Conservation (phyloP, 1,140 invertebrate species). For the Eufriesea mexicana region DNA sequence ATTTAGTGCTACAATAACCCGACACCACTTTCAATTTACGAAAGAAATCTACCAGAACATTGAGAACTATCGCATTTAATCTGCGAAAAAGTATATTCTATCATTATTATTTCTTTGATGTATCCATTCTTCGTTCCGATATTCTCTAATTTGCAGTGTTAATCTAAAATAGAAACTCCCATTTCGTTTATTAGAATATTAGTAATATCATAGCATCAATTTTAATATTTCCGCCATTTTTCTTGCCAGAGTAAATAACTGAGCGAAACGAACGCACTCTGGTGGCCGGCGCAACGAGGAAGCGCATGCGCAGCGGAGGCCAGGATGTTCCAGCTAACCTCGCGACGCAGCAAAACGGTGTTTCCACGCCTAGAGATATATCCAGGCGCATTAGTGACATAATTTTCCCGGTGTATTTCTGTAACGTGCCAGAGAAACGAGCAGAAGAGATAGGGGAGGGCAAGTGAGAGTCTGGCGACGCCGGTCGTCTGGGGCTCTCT, state of each 20-base stretch:
- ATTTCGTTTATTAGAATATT: too few species aligned
- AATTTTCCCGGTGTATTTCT: slow-evolving; percentile 71
- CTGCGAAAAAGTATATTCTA: too few species aligned
- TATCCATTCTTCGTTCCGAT: too few species aligned
- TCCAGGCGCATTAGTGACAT: slow-evolving; percentile 71
- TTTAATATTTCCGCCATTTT: too few species aligned
- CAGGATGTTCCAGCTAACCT: slow-evolving; percentile 8
- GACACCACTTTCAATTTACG: too few species aligned
- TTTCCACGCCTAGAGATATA: slow-evolving; percentile 66
- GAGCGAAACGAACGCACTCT: background rate
- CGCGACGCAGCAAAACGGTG: slow-evolving; percentile 33
- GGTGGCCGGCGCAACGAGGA: background rate
- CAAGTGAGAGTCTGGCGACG: slow-evolving; percentile 67
- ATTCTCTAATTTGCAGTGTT: too few species aligned
- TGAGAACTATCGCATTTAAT: too few species aligned
- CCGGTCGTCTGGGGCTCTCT: slow-evolving; percentile 60
- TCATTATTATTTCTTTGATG: too few species aligned
- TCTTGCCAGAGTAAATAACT: background rate
- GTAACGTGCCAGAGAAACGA: slow-evolving; percentile 61
- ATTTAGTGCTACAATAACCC: too few species aligned
- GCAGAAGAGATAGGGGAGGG: slow-evolving; percentile 30
- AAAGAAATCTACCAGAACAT: too few species aligned
- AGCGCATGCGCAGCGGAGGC: background rate
- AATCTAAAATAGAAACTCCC: too few species aligned
- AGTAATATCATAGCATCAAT: background rate